These are phyloP conservation scores for Agrypnus murinus DNA, from an alignment of 2,888 invertebrate species.

Conservation along the genomic window DNA sequence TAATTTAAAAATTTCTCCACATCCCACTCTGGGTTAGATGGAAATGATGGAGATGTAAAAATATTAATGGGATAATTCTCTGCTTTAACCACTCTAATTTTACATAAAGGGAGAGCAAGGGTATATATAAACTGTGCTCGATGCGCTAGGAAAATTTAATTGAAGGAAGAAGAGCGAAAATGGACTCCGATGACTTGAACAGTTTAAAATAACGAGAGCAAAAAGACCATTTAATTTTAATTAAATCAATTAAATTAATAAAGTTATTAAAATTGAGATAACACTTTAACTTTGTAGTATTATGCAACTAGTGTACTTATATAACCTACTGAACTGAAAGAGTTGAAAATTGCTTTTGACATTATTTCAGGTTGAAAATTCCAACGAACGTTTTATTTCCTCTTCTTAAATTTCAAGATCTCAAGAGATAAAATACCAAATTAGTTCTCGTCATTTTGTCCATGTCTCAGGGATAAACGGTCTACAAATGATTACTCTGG, in stretches of 20 bases:
- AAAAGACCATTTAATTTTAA: not conserved
- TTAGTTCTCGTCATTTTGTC: constrained; percentile 3
- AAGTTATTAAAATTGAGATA: not conserved
- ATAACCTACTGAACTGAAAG: too few relatives aligned
- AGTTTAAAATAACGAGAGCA: not conserved
- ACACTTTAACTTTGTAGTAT: too few relatives aligned
- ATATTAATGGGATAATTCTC: too few relatives aligned
- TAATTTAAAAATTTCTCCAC: not conserved
- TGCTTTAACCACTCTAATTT: too few relatives aligned
- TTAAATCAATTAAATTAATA: not conserved
- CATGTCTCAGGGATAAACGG: not conserved
- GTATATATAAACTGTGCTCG: not conserved
- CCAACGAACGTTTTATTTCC: not conserved
- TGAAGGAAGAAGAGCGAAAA: not conserved
- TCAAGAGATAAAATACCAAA: not conserved
- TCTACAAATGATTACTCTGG: constrained; percentile 3
- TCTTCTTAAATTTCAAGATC: constrained; percentile 1
- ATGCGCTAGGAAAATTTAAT: not conserved
- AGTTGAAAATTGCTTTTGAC: too few relatives aligned
- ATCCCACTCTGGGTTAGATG: too few relatives aligned
- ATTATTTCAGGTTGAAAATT: not conserved
- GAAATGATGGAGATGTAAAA: too few relatives aligned
- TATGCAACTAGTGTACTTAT: too few relatives aligned
- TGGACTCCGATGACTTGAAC: not conserved
- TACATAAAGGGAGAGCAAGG: not conserved